Evolutionary conservation across 1,140 invertebrate genomes (phyloP).

Genomic region (Laodelphax striatellus): DNA sequence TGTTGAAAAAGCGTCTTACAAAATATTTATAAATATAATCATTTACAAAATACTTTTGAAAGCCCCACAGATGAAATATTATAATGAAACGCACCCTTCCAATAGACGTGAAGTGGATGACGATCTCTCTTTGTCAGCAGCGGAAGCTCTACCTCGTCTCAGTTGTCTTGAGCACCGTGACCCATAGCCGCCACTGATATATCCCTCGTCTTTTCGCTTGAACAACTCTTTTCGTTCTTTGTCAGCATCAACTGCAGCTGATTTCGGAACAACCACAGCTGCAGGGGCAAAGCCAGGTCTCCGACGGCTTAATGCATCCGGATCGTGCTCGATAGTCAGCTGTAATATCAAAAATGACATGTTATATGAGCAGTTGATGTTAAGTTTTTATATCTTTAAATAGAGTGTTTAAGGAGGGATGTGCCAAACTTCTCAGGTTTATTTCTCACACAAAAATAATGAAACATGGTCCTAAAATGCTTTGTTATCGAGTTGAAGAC

Average conservation of each 20-base stretch:
- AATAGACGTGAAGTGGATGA: slow-evolving; percentile 73
- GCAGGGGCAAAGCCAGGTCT: slow-evolving; percentile 29
- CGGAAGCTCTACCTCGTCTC: slow-evolving; percentile 28
- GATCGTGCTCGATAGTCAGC: slow-evolving; percentile 82
- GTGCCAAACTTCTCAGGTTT: too few relatives aligned
- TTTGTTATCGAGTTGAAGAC: too few relatives aligned
- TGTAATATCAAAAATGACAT: slow-evolving; percentile 29
- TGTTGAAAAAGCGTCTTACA: too few relatives aligned
- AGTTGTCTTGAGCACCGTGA: slow-evolving; percentile 41
- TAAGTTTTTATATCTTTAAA: too few relatives aligned
- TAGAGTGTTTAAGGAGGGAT: too few relatives aligned
- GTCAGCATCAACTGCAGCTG: slow-evolving; percentile 23
- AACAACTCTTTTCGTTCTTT: slow-evolving; percentile 46
- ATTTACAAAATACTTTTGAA: too few relatives aligned
- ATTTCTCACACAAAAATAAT: too few relatives aligned
- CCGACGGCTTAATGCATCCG: slow-evolving; percentile 46
- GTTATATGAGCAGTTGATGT: too few relatives aligned
- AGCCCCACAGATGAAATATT: too few relatives aligned
- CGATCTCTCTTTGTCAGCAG: slow-evolving; percentile 62
- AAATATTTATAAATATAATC: too few relatives aligned
- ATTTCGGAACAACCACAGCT: slow-evolving; percentile 12
- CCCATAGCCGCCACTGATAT: slow-evolving; percentile 32
- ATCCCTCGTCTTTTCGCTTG: slow-evolving; percentile 54
- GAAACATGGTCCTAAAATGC: too few relatives aligned
- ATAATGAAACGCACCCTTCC: slow-evolving; percentile 50